Percentiles rank a stretch among this genome's conserved stretches.
Evolutionary conservation across 2,888 invertebrate genomes (phyloP).

Genomic region (Penaeus monodon): DNA sequence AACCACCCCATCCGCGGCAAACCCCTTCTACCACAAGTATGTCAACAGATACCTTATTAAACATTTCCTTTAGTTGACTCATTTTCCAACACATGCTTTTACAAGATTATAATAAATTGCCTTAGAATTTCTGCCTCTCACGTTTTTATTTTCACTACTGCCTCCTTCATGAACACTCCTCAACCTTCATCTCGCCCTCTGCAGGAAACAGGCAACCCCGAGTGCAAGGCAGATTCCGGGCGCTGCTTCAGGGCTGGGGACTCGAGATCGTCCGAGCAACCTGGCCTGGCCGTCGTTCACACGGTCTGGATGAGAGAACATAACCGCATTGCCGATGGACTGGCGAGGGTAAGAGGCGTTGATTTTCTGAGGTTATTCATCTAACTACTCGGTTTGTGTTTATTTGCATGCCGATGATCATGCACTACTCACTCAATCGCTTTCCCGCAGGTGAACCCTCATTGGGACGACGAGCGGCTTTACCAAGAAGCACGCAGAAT

Average conservation of each 20-base stretch:
- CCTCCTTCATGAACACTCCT: too few species aligned
- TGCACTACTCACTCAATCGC: not conserved
- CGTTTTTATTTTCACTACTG: too few species aligned
- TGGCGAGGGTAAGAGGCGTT: constrained; percentile 69
- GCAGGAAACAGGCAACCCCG: constrained; percentile 69
- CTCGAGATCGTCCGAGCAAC: constrained; percentile 87
- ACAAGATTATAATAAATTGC: not conserved
- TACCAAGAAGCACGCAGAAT: constrained; percentile 79
- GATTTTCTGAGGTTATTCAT: too few species aligned
- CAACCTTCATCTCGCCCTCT: constrained; percentile 70
- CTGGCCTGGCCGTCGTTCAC: constrained; percentile 88
- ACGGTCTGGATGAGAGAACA: constrained; percentile 91
- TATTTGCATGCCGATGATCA: too few species aligned
- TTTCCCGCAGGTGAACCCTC: constrained; percentile 67
- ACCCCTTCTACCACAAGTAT: constrained; percentile 79
- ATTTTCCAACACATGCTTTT: not conserved
- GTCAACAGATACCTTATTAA: not conserved
- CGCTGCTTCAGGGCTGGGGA: constrained; percentile 87
- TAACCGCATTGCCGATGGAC: constrained; percentile 84
- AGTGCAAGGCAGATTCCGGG: constrained; percentile 88
- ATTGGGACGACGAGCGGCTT: constrained; percentile 68
- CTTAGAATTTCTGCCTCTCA: too few species aligned
- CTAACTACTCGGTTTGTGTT: too few species aligned
- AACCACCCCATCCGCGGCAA: constrained; percentile 79
- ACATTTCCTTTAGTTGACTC: not conserved